Evolutionary conservation across 2,113 vertebrate species (phyloP).

Genomic region (Aldabrachelys gigantea): DNA sequence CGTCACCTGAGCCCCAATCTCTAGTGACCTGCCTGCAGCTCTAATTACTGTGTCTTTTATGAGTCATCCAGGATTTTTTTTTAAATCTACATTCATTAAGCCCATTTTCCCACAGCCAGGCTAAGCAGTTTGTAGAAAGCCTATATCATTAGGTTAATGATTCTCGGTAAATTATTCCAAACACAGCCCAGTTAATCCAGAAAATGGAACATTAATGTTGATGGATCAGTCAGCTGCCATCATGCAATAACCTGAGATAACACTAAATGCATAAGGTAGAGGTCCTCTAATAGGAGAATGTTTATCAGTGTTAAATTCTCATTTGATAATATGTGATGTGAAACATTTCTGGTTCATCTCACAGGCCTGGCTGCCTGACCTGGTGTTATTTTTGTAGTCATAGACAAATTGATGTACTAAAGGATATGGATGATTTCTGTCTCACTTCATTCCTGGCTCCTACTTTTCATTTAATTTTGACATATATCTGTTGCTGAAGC

Average conservation of each 20-base stretch:
- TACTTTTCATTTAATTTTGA: conserved; percentile 36
- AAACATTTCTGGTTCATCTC: fast-evolving
- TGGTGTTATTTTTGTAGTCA: background rate
- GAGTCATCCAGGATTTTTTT: conserved; percentile 37
- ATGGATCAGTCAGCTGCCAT: conserved; percentile 17
- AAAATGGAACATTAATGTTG: conserved; percentile 42
- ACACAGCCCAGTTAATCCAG: conserved; percentile 47
- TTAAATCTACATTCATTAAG: conserved; percentile 54
- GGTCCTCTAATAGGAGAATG: fast-evolving
- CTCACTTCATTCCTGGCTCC: conserved; percentile 17
- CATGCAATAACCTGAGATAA: background rate
- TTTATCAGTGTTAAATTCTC: background rate
- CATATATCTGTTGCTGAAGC: conserved; percentile 44
- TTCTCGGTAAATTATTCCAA: conserved; percentile 73
- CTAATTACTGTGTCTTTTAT: background rate
- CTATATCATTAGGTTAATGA: conserved; percentile 79
- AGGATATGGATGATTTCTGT: background rate
- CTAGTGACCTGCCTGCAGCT: background rate
- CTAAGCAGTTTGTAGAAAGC: conserved; percentile 72
- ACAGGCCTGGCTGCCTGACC: background rate
- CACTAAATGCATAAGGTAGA: background rate
- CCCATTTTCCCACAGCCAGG: conserved; percentile 47
- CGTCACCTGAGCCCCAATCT: too few species aligned
- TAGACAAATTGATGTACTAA: fast-evolving
- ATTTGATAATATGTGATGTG: background rate